Evolutionary conservation across 2,113 vertebrate genomes (phyloP).

Genomic region (Ptychochromis oligacanthus): DNA sequence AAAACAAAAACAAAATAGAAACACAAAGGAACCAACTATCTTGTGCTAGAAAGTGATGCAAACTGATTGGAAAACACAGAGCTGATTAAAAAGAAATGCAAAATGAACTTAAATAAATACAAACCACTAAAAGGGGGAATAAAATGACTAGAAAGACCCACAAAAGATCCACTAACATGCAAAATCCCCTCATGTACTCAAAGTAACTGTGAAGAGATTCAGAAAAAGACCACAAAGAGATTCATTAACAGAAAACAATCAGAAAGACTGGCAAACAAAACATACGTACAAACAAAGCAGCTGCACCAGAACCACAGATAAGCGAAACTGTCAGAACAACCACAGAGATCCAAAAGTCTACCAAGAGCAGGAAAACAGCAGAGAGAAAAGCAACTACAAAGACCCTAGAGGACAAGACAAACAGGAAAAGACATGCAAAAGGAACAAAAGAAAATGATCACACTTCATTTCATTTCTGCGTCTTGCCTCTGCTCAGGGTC

Average conservation of each 20-base stretch:
- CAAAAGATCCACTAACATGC: neutral
- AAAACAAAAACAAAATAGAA: neutral
- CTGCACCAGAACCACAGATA: too few species aligned
- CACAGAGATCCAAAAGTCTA: accelerated
- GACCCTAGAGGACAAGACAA: neutral
- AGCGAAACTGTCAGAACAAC: too few species aligned
- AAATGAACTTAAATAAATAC: neutral
- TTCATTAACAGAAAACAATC: too few species aligned
- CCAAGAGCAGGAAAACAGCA: neutral
- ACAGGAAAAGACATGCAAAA: neutral
- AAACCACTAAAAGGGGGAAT: neutral
- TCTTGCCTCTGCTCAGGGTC: too few species aligned
- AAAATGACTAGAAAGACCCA: neutral
- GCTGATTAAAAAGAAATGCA: neutral
- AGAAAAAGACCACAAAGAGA: too few species aligned
- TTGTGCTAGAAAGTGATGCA: neutral
- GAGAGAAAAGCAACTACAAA: neutral
- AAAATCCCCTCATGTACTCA: too few species aligned
- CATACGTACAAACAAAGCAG: too few species aligned
- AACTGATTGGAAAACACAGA: neutral
- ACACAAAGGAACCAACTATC: neutral
- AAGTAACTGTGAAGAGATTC: accelerated
- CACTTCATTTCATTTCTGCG: too few species aligned
- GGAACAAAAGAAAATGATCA: neutral
- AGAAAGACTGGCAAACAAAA: too few species aligned